Base-by-base conservation (phyloP, 2,888 invertebrate species). In the Hecatera dysodea region DNA sequence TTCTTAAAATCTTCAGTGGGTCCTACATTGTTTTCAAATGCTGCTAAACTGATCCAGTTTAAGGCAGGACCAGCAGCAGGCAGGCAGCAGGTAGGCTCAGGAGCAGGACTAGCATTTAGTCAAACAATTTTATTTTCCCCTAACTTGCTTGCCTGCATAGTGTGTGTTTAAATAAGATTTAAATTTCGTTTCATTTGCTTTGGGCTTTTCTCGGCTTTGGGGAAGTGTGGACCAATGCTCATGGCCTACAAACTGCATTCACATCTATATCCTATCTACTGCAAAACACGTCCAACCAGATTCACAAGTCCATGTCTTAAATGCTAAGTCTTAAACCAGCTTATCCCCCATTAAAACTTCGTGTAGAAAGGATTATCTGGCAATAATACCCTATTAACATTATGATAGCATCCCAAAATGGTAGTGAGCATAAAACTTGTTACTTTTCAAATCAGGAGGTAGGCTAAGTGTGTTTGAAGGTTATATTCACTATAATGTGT, bases 331-430 rank as follows among this genome's bases (percentile, higher is more conserved):
- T 62, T 67, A 80, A 80, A 74, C 60, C 71, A 46, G 67, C 72
- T 84, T 80, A 85, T 22, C 72, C 59, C 46, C 57, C 67, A 84
- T 84, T 78, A 80, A 61, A 61, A 71, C 22, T 52, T 78, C 83
- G 80, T 85, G 85, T 73, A 52, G 59, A 52, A 70, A 73, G 80
- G 83, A 82, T 84, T 80, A 84, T 78, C 80, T 22, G 44, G 0
- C 57, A 46, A 63, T 75, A 75, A 75, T 77, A 71, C 61, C 24
- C 46, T 69, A 72, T 84, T 84, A 75, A 65, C 72, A 77, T 67
- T 69, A 63, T 64, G 61, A 78, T 68, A 72, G 59, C 68, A 62
- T 72, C 77, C 85, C 27, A 73, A 84, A 75, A 82, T 80, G 82
- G 84, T 55, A 66, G 67, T 65, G 9, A 55, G 22, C 8, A 15